phyloP scores from a whole-genome alignment of 2,113 vertebrate genomes.

The Oncorhynchus keta region DNA sequence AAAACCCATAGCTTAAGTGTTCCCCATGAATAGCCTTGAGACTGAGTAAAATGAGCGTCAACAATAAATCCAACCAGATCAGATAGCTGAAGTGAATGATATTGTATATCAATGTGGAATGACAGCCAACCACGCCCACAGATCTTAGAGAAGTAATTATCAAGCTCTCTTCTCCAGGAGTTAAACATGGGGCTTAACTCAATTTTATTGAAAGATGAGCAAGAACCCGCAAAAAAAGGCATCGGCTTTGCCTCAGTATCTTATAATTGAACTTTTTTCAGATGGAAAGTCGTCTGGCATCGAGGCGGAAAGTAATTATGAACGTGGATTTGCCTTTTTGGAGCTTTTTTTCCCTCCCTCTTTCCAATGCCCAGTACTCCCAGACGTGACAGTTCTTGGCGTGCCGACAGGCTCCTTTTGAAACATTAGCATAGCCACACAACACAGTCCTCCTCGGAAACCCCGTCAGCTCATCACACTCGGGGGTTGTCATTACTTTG shows the following conservation, averaged over 20 bases:
- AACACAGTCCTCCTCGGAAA: conserved; percentile 43
- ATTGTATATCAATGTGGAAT: too few relatives aligned
- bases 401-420: conserved; percentile 66
- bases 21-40: too few relatives aligned
- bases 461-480: conserved; percentile 49
- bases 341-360: conserved; percentile 65
- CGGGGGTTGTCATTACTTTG: conserved; percentile 66
- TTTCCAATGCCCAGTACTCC: conserved; percentile 61
- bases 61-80: too few relatives aligned
- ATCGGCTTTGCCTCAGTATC: conserved; percentile 68
- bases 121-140: too few relatives aligned
- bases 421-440: conserved; percentile 61
- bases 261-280: conserved; percentile 69
- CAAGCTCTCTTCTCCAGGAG: too few relatives aligned
- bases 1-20: too few relatives aligned
- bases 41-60: too few relatives aligned
- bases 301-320: conserved; percentile 71
- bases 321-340: conserved; percentile 65
- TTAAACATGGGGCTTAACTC: conserved; percentile 50
- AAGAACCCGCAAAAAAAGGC: conserved; percentile 50
- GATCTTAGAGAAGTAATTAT: too few relatives aligned
- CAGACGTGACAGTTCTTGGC: conserved; percentile 60
- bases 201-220: conserved; percentile 54
- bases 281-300: conserved; percentile 51
- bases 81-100: too few relatives aligned